A percentile compares a stretch with the other conserved stretches of the same genome.
Conservation (phyloP, 2,888 invertebrate species). For the Marasmarcha lunaedactyla region DNA sequence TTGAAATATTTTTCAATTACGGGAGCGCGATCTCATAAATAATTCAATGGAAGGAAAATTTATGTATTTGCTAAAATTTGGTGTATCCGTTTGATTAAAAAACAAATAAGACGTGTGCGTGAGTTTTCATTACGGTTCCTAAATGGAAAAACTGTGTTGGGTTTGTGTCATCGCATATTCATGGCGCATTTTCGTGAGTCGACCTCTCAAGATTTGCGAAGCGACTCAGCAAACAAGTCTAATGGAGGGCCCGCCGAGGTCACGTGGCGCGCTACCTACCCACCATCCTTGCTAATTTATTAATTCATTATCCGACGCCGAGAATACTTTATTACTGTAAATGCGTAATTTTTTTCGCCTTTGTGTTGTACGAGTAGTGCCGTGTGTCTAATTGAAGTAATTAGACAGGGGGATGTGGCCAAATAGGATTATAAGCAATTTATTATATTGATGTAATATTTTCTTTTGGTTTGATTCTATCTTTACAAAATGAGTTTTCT, state of each 20-base stretch:
- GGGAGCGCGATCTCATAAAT: neutral
- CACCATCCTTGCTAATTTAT: slow-evolving; percentile 21
- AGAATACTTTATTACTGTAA: too few species aligned
- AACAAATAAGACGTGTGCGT: slow-evolving; percentile 51
- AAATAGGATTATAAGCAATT: too few species aligned
- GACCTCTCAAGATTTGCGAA: slow-evolving; percentile 65
- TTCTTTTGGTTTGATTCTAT: too few species aligned
- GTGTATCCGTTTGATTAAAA: slow-evolving; percentile 32
- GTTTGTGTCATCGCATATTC: slow-evolving; percentile 70
- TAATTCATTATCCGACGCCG: slow-evolving; percentile 16
- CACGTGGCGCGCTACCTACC: slow-evolving; percentile 41
- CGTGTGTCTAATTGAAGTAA: too few species aligned
- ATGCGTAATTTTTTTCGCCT: too few species aligned
- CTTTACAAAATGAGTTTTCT: too few species aligned
- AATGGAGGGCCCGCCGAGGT: slow-evolving; percentile 61
- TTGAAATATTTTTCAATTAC: neutral
- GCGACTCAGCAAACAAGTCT: slow-evolving; percentile 62
- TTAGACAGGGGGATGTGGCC: too few species aligned
- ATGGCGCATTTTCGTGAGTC: slow-evolving; percentile 66
- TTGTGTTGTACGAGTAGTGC: too few species aligned
- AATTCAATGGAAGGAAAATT: neutral
- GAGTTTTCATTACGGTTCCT: slow-evolving; percentile 60
- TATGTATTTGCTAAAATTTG: slow-evolving; percentile 17
- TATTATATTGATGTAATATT: too few species aligned
- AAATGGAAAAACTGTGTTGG: slow-evolving; percentile 69